Conservation (phyloP, 2,113 vertebrate species). For the Notothenia rossii region DNA sequence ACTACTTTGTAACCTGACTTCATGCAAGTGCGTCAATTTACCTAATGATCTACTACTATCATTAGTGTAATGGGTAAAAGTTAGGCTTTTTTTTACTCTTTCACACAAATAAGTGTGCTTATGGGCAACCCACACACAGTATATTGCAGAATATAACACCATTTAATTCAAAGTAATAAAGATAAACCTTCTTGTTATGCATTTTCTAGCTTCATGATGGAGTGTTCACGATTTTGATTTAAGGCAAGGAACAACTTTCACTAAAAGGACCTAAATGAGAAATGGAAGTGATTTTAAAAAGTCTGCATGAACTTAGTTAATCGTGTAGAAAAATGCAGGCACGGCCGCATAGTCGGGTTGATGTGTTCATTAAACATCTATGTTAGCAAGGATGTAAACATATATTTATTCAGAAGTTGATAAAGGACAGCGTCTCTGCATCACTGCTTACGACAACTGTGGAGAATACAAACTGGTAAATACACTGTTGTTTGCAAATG, state of each 20-base stretch:
- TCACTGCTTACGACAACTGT: neutral
- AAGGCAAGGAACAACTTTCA: neutral
- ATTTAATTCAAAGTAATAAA: neutral
- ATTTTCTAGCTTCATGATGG: neutral
- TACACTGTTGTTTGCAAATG: neutral
- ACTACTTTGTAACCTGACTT: fast-evolving
- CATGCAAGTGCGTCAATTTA: neutral
- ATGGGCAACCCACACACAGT: neutral
- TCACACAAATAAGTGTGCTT: neutral
- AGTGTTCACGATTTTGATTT: too few relatives aligned
- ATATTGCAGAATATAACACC: neutral
- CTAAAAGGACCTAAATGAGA: too few relatives aligned
- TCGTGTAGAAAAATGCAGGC: too few relatives aligned
- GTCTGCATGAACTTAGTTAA: too few relatives aligned
- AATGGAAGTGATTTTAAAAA: too few relatives aligned
- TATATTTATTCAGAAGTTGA: neutral
- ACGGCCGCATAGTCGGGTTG: neutral
- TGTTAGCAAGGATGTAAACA: neutral
- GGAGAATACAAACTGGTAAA: neutral
- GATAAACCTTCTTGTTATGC: neutral
- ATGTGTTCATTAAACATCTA: neutral
- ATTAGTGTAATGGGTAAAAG: neutral
- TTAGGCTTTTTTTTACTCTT: neutral
- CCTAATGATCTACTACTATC: neutral
- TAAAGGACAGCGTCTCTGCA: neutral